A percentile compares a stretch with the other conserved stretches of the same genome.
Conservation (phyloP, 2,113 vertebrate species). For the Elephas maximus region DNA sequence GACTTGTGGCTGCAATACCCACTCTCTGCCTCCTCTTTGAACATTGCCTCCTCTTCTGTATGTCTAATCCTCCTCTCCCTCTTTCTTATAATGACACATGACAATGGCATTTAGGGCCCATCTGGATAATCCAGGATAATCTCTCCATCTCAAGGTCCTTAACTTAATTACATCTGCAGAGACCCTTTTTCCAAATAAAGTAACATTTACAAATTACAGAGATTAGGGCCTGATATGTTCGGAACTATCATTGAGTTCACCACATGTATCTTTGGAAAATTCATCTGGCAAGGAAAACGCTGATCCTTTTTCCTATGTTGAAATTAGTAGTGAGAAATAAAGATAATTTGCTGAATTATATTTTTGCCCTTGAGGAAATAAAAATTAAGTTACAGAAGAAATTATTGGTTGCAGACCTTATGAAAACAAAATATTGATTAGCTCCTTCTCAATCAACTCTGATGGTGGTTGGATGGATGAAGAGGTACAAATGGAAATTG, state of each 20-base stretch:
- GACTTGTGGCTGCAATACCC: too few relatives aligned
- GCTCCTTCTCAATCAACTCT: neutral
- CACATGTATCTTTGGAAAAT: neutral
- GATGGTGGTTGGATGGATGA: neutral
- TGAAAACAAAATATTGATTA: conserved; percentile 39
- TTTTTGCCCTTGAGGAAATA: neutral
- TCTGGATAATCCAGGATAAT: too few relatives aligned
- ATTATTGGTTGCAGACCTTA: neutral
- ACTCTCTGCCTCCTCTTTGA: neutral
- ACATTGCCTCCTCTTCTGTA: neutral
- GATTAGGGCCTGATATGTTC: neutral
- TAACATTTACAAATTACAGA: neutral
- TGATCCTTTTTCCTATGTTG: neutral
- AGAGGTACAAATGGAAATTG: conserved; percentile 34
- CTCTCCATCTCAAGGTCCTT: neutral
- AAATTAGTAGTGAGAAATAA: conserved; percentile 11
- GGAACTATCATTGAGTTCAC: neutral
- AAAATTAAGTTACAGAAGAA: neutral
- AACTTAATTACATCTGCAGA: neutral
- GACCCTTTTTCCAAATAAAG: neutral
- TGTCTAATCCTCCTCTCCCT: neutral
- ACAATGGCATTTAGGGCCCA: neutral
- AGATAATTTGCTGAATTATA: conserved; percentile 17
- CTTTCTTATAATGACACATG: neutral
- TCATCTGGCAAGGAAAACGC: neutral